Base-by-base conservation (phyloP, 1,140 invertebrate genomes). In the Gryon sp. region DNA sequence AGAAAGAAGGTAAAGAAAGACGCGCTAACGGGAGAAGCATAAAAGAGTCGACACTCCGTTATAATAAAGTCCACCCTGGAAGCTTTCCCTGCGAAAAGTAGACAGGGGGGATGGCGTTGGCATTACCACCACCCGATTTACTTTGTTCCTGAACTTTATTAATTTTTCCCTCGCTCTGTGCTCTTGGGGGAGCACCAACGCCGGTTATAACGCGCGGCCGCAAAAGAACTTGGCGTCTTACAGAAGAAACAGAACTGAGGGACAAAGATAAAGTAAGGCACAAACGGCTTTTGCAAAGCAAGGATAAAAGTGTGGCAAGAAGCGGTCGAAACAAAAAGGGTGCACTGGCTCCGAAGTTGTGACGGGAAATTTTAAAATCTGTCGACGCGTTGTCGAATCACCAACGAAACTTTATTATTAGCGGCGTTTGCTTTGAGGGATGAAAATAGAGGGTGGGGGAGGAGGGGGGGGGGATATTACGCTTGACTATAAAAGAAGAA, bases 141-240 rank as follows among this genome's bases (percentile, higher is more conserved):
- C 87, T 89, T 89, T 89, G 87, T 89, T 89, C 87, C 86, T 87
- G 83, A 88, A 88, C 86, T 88, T 89, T 89, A 89, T 89, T 89
- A 89, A 89, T 89, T 89, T 89, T 89, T 89, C 83, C 86, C 84
- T 87, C 76, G 82, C 82, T 86, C 83, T 86, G n/a, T n/a, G n/a
- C n/a, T n/a, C n/a, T n/a, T n/a, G 84, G 79, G 84, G 85, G 83
- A 82, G 85, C 70, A 73, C 45, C 40, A 59, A 18, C 63, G 65
- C 68, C 73, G 55, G 72, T 77, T 80, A 79, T 79, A 76, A 72
- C 63, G 32, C 62, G 36, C 63, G 59, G 69, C 65, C 74, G 62
- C 78, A 62, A 73, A 55, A 69, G 76, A 53, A 43, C 48, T 53
- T 60, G 57, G 40, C 57, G 41, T 75, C 72, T 76, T 73, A 76